Conservation (phyloP, 2,113 vertebrate species). For the Spermophilus dauricus region DNA sequence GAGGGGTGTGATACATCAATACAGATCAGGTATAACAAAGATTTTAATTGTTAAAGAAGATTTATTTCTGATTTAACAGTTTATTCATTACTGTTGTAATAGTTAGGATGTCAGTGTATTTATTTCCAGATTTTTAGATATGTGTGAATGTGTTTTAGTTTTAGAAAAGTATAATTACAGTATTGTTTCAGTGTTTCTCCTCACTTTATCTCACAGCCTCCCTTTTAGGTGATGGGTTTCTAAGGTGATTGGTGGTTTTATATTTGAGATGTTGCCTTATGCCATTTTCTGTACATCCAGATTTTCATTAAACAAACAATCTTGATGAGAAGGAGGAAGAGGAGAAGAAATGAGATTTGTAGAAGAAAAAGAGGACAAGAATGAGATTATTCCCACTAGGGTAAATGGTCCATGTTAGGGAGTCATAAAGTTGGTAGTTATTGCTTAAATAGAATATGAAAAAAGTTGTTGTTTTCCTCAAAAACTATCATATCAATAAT, state of each 20-base stretch:
- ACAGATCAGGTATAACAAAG: background rate
- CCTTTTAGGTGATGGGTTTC: conserved; percentile 3
- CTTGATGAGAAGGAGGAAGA: background rate
- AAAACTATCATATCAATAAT: background rate
- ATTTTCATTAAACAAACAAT: conserved; percentile 6
- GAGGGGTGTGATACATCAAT: background rate
- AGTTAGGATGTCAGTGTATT: background rate
- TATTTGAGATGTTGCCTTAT: background rate
- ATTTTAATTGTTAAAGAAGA: background rate
- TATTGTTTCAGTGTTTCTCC: background rate
- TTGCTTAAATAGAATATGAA: background rate
- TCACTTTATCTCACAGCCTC: background rate
- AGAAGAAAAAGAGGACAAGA: background rate
- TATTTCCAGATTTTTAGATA: conserved; percentile 23
- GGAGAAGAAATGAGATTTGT: background rate
- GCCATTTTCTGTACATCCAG: background rate
- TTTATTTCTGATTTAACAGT: background rate
- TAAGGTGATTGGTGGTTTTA: background rate
- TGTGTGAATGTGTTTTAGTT: background rate
- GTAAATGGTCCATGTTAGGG: background rate
- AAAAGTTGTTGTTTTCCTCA: background rate
- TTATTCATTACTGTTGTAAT: background rate
- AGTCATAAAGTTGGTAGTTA: background rate
- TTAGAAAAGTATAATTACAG: background rate
- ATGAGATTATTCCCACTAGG: background rate